Evolutionary conservation across 2,888 invertebrate species (phyloP), one percentile per base, ranked within the genome.

Genomic region (Eudemis profundana): DNA sequence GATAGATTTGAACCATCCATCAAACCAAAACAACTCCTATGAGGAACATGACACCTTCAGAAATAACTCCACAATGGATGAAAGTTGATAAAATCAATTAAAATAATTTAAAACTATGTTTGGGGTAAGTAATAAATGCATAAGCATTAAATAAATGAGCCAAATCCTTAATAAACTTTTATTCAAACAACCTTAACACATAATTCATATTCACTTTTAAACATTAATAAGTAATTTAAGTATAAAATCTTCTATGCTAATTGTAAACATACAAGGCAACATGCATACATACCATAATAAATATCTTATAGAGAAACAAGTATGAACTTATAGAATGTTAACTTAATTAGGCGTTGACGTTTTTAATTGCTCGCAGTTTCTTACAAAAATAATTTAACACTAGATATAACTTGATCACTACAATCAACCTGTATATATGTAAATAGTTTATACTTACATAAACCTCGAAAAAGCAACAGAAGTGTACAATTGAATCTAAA

Each of bases 21-120:
- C 67, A 19, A 76, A 77, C 17, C 73, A 78, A 59, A 81, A 83
- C 66, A 68, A 70, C 19, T 70, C 76, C 2, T 54, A 73, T 68
- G 78, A 81, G 54, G 78, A 81, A 69, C 74, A 81, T 62, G 78
- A 74, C 51, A 74, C 76, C 60, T 71, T 71, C 46, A 76, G 71
- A 70, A 78, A 80, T 72, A 76, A 75, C 21, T 75, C 79, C 23
- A 78, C 77, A 65, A 79, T 83, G 76, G 81, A 86, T 66, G 78
- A 82, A n/a, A 80, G 73, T 64, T 71, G 78, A 47, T 82, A 66
- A 73, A 68, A 44, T 56, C 46, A 14, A 47, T 12, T n/a, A 8
- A 47, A 29, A 44, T 12, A 50, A 67, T 27, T 51, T 8, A 50
- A 33, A 12, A 36, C 5, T 12, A 19, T 14, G 3, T 33, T 14